A percentile compares a stretch with the other conserved stretches of the same genome.
phyloP scores from a whole-genome alignment of 30 jellyfish, hydroid and myxozoan genomes.

The Haliclystus octoradiatus region DNA sequence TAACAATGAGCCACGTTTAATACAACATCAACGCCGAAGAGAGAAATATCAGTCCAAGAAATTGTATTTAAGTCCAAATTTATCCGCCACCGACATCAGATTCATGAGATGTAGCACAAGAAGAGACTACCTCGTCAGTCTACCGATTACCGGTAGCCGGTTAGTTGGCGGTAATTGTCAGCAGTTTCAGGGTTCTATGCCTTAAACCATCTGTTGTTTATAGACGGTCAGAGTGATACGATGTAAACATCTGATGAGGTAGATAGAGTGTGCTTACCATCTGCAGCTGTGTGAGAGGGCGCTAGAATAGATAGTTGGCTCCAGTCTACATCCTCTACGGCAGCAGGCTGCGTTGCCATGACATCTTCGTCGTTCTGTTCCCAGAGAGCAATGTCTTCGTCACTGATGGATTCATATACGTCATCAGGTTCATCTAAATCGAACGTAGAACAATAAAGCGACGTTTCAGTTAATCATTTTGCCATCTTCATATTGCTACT shows the following conservation, averaged over 20 bases:
- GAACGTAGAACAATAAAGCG: too few relatives aligned
- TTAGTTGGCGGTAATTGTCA: not conserved
- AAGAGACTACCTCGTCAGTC: constrained; percentile 4
- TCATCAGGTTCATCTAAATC: constrained; percentile 43
- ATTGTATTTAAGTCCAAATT: too few relatives aligned
- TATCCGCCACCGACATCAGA: too few relatives aligned
- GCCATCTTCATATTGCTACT: too few relatives aligned
- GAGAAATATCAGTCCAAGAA: too few relatives aligned
- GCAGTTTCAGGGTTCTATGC: not conserved
- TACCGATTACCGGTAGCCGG: not conserved
- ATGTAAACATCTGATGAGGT: too few relatives aligned
- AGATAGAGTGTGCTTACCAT: too few relatives aligned
- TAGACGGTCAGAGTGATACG: too few relatives aligned
- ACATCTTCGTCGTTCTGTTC: constrained; percentile 59
- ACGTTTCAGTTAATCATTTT: too few relatives aligned
- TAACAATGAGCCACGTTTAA: too few relatives aligned
- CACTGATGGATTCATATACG: constrained; percentile 85
- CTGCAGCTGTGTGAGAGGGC: constrained; percentile 30
- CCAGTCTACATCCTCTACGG: constrained; percentile 86
- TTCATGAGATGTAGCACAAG: too few relatives aligned
- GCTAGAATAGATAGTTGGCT: constrained; percentile 60
- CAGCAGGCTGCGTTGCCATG: constrained; percentile 56
- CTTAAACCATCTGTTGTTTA: not conserved
- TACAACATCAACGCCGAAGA: too few relatives aligned
- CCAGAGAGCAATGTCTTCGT: constrained; percentile 77